Evolutionary conservation across 2,113 vertebrate species (phyloP).

Genomic region (Heterotilapia buettikoferi): DNA sequence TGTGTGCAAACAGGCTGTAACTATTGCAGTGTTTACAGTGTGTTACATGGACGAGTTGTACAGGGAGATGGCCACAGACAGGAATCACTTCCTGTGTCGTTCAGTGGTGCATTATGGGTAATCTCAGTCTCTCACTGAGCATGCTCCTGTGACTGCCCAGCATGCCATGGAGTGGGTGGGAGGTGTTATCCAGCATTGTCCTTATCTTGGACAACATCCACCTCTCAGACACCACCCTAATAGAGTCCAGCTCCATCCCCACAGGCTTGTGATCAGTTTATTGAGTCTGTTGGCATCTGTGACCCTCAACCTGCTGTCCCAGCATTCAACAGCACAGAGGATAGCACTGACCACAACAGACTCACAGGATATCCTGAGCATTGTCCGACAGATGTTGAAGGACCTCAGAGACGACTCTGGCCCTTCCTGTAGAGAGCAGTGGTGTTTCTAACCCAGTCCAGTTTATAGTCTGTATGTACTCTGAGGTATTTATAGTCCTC

Average conservation of each 20-base stretch:
- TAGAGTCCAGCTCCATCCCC: too few relatives aligned
- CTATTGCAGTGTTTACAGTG: neutral
- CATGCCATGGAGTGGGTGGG: neutral
- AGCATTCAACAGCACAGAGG: neutral
- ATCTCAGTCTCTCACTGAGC: neutral
- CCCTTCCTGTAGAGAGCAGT: too few relatives aligned
- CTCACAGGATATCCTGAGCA: too few relatives aligned
- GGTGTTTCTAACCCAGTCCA: too few relatives aligned
- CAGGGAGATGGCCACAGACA: neutral
- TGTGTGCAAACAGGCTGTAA: neutral
- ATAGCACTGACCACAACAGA: rapidly evolving
- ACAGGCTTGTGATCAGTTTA: neutral
- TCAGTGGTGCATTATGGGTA: neutral
- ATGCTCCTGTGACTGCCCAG: too few relatives aligned
- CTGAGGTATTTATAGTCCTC: too few relatives aligned
- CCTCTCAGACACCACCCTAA: too few relatives aligned
- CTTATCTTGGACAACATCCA: neutral
- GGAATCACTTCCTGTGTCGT: neutral
- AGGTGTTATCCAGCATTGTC: neutral
- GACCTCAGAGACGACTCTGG: too few relatives aligned
- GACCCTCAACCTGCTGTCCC: neutral
- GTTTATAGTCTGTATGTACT: too few relatives aligned
- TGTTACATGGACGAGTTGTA: rapidly evolving
- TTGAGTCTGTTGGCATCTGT: neutral
- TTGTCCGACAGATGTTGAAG: too few relatives aligned